These are phyloP conservation scores for Sebastes umbrosus DNA, from an alignment of 2,797 vertebrate genomes.

Conservation along the genomic window DNA sequence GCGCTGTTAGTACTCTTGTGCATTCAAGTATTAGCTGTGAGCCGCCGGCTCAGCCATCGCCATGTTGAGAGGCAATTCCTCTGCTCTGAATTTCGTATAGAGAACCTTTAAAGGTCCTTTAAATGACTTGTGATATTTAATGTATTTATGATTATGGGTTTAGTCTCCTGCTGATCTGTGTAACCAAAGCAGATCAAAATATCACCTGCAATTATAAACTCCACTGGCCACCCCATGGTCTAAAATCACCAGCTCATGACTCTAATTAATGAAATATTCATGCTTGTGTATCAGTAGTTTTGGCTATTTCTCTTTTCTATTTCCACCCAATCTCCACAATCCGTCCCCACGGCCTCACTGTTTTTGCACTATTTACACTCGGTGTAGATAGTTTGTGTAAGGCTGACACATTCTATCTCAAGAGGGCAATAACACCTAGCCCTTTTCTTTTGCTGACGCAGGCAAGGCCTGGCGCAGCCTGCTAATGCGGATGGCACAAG, in stretches of 20 bases:
- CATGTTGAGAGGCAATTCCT: background rate
- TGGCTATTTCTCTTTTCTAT: background rate
- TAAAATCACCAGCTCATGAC: background rate
- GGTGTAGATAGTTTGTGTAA: constrained; percentile 10
- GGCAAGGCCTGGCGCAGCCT: constrained; percentile 8
- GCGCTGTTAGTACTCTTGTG: rapidly evolving
- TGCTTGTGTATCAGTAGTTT: background rate
- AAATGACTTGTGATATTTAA: background rate
- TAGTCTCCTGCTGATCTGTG: background rate
- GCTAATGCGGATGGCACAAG: constrained; percentile 44
- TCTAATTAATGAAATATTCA: constrained; percentile 10
- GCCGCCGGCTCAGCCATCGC: background rate
- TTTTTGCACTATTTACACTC: constrained; percentile 32
- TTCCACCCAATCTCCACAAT: constrained; percentile 1
- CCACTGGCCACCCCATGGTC: background rate
- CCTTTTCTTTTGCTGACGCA: constrained; percentile 54
- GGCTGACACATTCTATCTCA: constrained; percentile 46
- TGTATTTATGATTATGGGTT: background rate
- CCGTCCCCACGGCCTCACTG: background rate
- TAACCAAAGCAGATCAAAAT: background rate
- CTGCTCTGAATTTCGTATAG: background rate
- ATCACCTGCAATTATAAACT: background rate
- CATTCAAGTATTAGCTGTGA: background rate
- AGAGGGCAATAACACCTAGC: constrained; percentile 50
- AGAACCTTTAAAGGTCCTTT: background rate